phyloP scores from a whole-genome alignment of 2,888 invertebrate species.

The Ommatoiulus sabulosus region DNA sequence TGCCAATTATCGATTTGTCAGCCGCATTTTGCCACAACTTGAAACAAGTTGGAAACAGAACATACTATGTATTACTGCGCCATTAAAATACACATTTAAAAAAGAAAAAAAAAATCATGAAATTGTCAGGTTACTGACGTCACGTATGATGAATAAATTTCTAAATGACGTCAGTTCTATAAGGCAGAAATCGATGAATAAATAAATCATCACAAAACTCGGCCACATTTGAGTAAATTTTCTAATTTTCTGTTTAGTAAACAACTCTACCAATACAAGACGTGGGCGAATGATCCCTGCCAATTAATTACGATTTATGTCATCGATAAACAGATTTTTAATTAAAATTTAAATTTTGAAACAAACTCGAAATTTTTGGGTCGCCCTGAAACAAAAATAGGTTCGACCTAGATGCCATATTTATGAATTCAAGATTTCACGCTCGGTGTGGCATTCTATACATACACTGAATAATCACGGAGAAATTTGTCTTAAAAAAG shows the following conservation, averaged over 20 bases:
- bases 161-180: too few relatives aligned
- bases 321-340: not conserved
- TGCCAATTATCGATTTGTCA: not conserved
- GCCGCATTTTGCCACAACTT: not conserved
- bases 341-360: slow-evolving; percentile 21
- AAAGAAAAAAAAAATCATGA: too few relatives aligned
- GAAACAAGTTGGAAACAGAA: too few relatives aligned
- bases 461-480: not conserved
- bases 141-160: too few relatives aligned
- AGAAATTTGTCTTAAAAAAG: slow-evolving; percentile 35
- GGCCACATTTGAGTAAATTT: not conserved
- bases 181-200: too few relatives aligned
- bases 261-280: not conserved
- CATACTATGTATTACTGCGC: too few relatives aligned
- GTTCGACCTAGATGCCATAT: slow-evolving; percentile 19
- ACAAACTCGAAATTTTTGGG: not conserved
- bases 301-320: not conserved
- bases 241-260: not conserved
- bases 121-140: too few relatives aligned
- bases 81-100: too few relatives aligned
- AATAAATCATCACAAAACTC: not conserved
- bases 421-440: slow-evolving; percentile 32
- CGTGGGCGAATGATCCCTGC: not conserved
- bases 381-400: slow-evolving; percentile 30
- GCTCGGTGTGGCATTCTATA: slow-evolving; percentile 38